Evolutionary conservation across 1,140 invertebrate species (phyloP), one percentile per base, ranked within the genome.

Genomic region (Solenopsis invicta): DNA sequence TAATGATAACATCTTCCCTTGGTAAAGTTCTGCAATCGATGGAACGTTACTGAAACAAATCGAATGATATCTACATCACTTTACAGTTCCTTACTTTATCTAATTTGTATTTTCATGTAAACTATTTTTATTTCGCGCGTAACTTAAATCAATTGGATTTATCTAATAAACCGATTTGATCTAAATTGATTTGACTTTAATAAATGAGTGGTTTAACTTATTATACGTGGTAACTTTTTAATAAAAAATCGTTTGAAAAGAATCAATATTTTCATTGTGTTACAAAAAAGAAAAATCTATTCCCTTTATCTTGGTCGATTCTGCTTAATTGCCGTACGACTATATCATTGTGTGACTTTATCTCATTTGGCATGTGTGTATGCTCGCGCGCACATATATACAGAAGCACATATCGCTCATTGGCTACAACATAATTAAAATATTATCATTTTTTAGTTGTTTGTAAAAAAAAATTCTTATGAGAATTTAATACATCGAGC

Each of bases 371-470:
- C 2, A 21, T 59, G 54, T 18, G 10, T 41, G 48, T 71, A 29
- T 77, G 12, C n/a, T 56, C 66, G 78, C 78, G 67, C 52, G 54
- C 67, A 61, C 54, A 50, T 82, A 48, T 18, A 56, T n/a, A 48
- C 13, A 59, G 16, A 59, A 41, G 18, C 41, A 21, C n/a, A 50
- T 78, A 50, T 80, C 41, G 41, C 41, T 41, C 8, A 41, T 41
- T 41, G 2, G 41, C 41, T 41, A 41, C 41, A 8, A 41, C 8
- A 29, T 29, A 29, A 29, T 41, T 41, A 8, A 41, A 41, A 41
- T 3, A 41, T 41, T 41, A 41, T 41, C 41, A 29, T 41, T 41
- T 41, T 41, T 41, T 41, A 41, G 29, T 29, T 2, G 29, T 29
- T 41, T 41, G 4, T 41, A 41, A 41, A 41, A 41, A 41, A 41